These are phyloP conservation scores for Pristionchus mayeri DNA, from an alignment of 2,888 invertebrate species.

Conservation along the genomic window DNA sequence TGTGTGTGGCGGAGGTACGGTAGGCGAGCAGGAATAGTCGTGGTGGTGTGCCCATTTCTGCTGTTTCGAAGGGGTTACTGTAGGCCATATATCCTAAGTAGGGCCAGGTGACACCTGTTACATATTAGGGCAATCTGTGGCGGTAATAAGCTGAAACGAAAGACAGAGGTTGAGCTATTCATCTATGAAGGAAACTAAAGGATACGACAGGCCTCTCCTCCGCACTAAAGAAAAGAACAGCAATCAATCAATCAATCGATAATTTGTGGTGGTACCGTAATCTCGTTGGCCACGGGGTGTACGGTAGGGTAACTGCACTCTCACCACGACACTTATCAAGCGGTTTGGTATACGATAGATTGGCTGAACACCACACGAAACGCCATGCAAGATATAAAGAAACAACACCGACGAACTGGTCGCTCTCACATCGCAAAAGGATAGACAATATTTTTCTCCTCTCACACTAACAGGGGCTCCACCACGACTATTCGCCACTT, in stretches of 20 bases:
- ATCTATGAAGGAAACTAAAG: not conserved
- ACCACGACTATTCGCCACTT: constrained; percentile 31
- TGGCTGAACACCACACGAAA: not conserved
- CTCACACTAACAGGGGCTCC: constrained; percentile 31
- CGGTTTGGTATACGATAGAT: not conserved
- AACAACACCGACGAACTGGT: not conserved
- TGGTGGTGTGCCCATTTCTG: constrained; percentile 35
- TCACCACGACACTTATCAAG: constrained; percentile 30
- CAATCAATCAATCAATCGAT: not conserved
- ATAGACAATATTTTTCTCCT: too few species aligned
- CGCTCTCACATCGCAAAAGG: not conserved
- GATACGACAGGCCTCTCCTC: constrained; percentile 31
- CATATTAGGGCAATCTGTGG: not conserved
- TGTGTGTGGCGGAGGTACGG: not conserved
- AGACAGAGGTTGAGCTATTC: constrained; percentile 2
- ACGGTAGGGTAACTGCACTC: constrained; percentile 13
- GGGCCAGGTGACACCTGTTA: not conserved
- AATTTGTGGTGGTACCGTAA: not conserved
- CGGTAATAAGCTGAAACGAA: not conserved
- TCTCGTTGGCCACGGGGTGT: not conserved
- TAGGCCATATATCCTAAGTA: not conserved
- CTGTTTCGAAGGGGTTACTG: constrained; percentile 4
- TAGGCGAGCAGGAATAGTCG: not conserved
- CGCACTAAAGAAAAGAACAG: not conserved
- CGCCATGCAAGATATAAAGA: not conserved